Evolutionary conservation across 2,888 invertebrate species (phyloP), one percentile per base, ranked within the genome.

Genomic region (Camptogramma bilineatum): DNA sequence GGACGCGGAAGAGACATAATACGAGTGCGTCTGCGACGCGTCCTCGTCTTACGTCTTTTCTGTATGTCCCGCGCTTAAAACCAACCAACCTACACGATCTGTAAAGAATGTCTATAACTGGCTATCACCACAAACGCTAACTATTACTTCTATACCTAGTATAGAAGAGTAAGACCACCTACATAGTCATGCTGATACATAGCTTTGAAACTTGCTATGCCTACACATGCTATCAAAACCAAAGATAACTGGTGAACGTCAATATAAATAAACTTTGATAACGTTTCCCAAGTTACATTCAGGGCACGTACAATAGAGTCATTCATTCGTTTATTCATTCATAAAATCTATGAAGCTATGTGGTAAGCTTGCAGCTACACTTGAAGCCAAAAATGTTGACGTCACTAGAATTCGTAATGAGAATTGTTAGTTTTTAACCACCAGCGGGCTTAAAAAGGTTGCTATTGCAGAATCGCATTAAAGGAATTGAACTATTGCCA

Each of bases 271-370:
- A 56, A 21, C 52, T n/a, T 48, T 61, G 48, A 63, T 62, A 64
- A 48, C 46, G 13, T 5, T 51, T 34, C 13, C 52, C 48, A 50
- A 66, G 24, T 57, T 55, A 68, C 7, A 81, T 82, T 72, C 83
- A 66, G 24, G 46, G 5, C 71, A 74, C 73, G 71, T 47, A 21
- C 84, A 86, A 85, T 78, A 72, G 77, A 66, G 82, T 83, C 86
- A 31, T 55, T 47, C 46, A 47, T 47, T 55, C 61, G 34, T 39
- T 17, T 44, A 44, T 44, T 44, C 44, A 87, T 88, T 88, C 85
- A 87, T 84, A 80, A 81, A 83, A 75, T 79, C 78, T 73, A 66
- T 70, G 77, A 77, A 77, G 69, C 68, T 66, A 62, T 76, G 75
- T 44, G 70, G 75, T 74, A 69, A 72, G 57, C 68, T 58, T 62